Evolutionary conservation across 2,888 invertebrate species (phyloP).

Genomic region (Agrochola litura): DNA sequence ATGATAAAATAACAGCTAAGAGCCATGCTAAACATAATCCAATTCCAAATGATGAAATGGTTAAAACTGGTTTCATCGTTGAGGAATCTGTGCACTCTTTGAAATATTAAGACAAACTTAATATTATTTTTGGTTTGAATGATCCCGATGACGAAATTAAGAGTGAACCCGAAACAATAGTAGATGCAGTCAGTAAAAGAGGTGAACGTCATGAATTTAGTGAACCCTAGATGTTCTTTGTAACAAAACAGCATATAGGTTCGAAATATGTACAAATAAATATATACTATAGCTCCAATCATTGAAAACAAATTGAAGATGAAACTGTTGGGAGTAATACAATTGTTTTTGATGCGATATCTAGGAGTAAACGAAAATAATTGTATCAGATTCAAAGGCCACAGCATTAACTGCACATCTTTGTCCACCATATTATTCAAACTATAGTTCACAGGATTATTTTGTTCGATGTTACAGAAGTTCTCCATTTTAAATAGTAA

Average conservation of each 20-base stretch:
- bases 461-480: neutral
- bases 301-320: conserved; percentile 1
- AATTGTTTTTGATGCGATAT: conserved; percentile 25
- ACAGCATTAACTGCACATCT: conserved; percentile 24
- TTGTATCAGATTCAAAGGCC: conserved; percentile 27
- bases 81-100: conserved; percentile 26
- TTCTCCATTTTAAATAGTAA: neutral
- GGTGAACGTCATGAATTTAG: neutral
- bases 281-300: neutral
- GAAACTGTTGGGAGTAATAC: neutral
- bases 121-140: conserved; percentile 7
- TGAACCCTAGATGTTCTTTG: neutral
- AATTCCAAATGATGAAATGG: conserved; percentile 24
- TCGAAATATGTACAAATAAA: neutral
- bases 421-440: conserved; percentile 20
- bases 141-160: conserved; percentile 6
- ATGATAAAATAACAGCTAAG: neutral
- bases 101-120: conserved; percentile 24
- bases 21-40: neutral
- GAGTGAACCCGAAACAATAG: conserved; percentile 14
- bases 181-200: neutral
- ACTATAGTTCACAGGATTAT: neutral
- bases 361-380: neutral
- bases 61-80: conserved; percentile 8
- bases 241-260: neutral